A percentile compares a stretch with the other conserved stretches of the same genome.
Conservation (phyloP, 2,888 invertebrate genomes). For the Leptura quadrifasciata region DNA sequence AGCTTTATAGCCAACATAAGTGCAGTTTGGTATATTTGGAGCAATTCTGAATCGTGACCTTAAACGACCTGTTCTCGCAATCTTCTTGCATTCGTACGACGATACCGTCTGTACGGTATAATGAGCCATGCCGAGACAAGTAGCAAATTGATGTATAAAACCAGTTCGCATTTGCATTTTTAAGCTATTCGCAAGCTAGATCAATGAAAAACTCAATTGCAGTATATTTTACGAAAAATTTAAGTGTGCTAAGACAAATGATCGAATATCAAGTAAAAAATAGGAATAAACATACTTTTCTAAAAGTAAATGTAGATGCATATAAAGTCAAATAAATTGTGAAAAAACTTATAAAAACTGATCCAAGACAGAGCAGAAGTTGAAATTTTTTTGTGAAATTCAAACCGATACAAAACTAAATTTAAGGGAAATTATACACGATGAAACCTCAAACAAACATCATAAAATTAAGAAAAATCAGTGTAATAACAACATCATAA, state of each 20-base stretch:
- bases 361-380: too few relatives aligned
- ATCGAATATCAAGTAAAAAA: neutral
- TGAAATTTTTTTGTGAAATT: too few relatives aligned
- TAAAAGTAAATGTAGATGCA: too few relatives aligned
- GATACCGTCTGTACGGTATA: neutral
- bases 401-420: too few relatives aligned
- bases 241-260: neutral
- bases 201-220: neutral
- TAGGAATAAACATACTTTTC: neutral
- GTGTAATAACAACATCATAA: too few relatives aligned
- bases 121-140: neutral
- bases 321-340: too few relatives aligned
- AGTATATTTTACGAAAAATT: neutral
- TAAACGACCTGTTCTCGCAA: conserved; percentile 4
- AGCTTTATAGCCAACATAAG: neutral
- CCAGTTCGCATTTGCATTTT: conserved; percentile 1
- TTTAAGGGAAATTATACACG: too few relatives aligned
- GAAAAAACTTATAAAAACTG: too few relatives aligned
- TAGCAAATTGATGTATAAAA: conserved; percentile 2
- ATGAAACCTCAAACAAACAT: too few relatives aligned
- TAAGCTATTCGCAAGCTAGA: neutral
- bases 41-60: neutral
- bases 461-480: too few relatives aligned
- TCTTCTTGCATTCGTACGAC: neutral
- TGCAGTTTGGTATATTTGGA: neutral